phyloP scores from a whole-genome alignment of 2,888 invertebrate species.

The Dryococelus australis region DNA sequence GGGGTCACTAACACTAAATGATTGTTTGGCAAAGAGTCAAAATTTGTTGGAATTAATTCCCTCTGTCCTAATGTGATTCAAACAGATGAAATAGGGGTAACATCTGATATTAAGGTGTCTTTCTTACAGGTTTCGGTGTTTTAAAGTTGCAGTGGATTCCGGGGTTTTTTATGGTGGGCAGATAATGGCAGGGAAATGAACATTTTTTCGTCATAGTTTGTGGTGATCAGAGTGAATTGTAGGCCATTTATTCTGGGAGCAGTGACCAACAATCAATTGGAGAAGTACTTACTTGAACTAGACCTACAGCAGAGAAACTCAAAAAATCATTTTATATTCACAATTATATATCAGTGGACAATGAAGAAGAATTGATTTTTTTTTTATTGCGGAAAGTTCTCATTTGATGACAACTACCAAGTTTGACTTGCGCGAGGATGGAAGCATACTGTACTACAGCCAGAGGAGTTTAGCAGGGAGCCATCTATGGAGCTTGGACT shows the following conservation, averaged over 20 bases:
- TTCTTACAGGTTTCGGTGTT: conserved; percentile 13
- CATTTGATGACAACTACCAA: background rate
- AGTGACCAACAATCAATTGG: conserved; percentile 37
- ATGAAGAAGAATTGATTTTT: too few species aligned
- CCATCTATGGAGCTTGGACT: too few species aligned
- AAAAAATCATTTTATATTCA: too few species aligned
- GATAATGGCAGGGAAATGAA: background rate
- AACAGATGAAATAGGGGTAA: conserved; percentile 11
- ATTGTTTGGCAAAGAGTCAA: conserved; percentile 49
- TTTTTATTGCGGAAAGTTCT: too few species aligned
- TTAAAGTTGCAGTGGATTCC: background rate
- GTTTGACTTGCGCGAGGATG: conserved; percentile 23
- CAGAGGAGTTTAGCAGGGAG: background rate
- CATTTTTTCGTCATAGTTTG: too few species aligned
- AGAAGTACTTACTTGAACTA: too few species aligned
- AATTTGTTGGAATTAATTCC: too few species aligned
- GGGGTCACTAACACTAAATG: conserved; percentile 44
- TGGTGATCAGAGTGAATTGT: conserved; percentile 38
- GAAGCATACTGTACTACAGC: background rate
- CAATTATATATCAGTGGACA: too few species aligned
- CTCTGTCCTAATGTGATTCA: background rate
- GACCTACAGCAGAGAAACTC: too few species aligned
- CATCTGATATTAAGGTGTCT: background rate
- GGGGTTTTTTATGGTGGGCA: conserved; percentile 12
- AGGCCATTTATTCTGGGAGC: conserved; percentile 42